Conservation (phyloP, 2,888 invertebrate genomes). For the Aquatica leii region DNA sequence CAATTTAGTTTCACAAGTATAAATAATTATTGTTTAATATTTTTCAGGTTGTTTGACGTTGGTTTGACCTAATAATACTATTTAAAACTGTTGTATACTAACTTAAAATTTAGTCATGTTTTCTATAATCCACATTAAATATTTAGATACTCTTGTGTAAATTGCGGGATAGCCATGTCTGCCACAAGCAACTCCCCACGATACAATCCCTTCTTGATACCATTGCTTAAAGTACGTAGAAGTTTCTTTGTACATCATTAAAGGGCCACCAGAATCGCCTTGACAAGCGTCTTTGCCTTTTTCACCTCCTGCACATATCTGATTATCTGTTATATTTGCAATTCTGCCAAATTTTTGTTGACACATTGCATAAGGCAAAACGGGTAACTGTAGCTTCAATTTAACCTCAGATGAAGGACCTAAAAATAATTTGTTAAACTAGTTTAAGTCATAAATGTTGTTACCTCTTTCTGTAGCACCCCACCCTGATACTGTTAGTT, state of each 20-base stretch:
- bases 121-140: slow-evolving; percentile 80
- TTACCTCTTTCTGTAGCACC: slow-evolving; percentile 23
- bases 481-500: slow-evolving; percentile 24
- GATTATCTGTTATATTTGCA: slow-evolving; percentile 44
- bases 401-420: slow-evolving; percentile 32
- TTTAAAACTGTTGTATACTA: no score
- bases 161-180: slow-evolving; percentile 85
- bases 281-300: slow-evolving; percentile 72
- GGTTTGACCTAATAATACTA: no score
- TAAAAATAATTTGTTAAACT: slow-evolving; percentile 12
- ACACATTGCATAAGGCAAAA: slow-evolving; percentile 52
- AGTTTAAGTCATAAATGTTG: not conserved
- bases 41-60: no score
- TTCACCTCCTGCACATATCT: slow-evolving; percentile 75
- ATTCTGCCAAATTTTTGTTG: not conserved
- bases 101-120: slow-evolving; percentile 57
- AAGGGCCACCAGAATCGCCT: slow-evolving; percentile 79
- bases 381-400: slow-evolving; percentile 59
- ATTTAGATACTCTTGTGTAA: slow-evolving; percentile 83
- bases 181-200: slow-evolving; percentile 86
- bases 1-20: no score
- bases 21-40: no score
- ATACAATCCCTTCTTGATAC: slow-evolving; percentile 72
- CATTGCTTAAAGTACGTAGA: slow-evolving; percentile 8
- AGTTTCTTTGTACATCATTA: slow-evolving; percentile 54